These are phyloP conservation scores for Helostoma temminkii DNA, from an alignment of 2,797 vertebrate genomes.

Conservation along the genomic window DNA sequence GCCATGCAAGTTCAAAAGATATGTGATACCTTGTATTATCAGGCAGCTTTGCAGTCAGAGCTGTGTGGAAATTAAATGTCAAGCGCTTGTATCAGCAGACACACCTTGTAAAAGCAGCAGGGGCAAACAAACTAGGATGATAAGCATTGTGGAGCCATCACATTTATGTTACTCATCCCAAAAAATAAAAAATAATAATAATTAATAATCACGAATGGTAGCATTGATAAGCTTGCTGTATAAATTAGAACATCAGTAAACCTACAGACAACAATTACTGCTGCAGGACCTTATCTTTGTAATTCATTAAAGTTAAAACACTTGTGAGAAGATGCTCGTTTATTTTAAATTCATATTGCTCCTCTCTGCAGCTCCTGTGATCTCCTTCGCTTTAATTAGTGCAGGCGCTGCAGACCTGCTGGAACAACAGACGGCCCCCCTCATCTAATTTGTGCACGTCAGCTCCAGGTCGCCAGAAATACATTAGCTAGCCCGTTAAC, in stretches of 20 bases:
- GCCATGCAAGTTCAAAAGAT: slow-evolving; percentile 44
- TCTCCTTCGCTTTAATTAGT: slow-evolving; percentile 63
- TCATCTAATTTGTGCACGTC: slow-evolving; percentile 53
- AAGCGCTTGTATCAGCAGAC: slow-evolving; percentile 40
- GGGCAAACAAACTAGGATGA: slow-evolving; percentile 7
- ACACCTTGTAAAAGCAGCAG: slow-evolving; percentile 19
- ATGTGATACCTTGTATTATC: slow-evolving; percentile 26
- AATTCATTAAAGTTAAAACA: slow-evolving; percentile 52
- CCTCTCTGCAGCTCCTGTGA: slow-evolving; percentile 25
- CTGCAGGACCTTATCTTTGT: slow-evolving; percentile 10
- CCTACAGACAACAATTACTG: neutral
- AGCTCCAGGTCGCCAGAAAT: slow-evolving; percentile 52
- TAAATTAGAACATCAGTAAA: slow-evolving; percentile 3
- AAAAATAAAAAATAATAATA: slow-evolving; percentile 27
- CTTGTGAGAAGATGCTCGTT: slow-evolving; percentile 30
- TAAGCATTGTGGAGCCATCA: slow-evolving; percentile 25
- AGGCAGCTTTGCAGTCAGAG: slow-evolving; percentile 12
- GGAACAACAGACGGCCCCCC: slow-evolving; percentile 41
- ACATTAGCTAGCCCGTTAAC: slow-evolving; percentile 49
- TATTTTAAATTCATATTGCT: slow-evolving; percentile 36
- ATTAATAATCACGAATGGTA: slow-evolving; percentile 26
- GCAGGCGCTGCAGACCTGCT: slow-evolving; percentile 33
- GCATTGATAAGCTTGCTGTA: neutral
- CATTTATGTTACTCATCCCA: slow-evolving; percentile 15
- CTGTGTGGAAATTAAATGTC: slow-evolving; percentile 45